Evolutionary conservation across 2,888 invertebrate genomes (phyloP), one percentile per base, ranked within the genome.

Genomic region (Vandiemenella viatica): DNA sequence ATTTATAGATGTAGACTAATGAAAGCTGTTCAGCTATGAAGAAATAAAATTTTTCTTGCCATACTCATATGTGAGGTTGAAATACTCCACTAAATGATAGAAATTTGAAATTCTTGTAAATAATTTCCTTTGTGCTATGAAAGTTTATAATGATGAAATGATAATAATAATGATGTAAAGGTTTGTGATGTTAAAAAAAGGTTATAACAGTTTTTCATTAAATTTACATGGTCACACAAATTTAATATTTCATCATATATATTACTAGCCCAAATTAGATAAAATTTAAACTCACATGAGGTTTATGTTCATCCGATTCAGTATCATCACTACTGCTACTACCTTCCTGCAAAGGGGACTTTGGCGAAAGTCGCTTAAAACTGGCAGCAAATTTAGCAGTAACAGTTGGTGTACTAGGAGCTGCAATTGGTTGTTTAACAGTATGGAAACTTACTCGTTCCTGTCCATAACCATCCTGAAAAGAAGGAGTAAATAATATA

Each of bases 371-470:
- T 22, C 72, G 66, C 58, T 74, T 74, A 46, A 74, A 63, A 18
- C 73, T 72, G 0, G 73, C 73, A 0, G 74, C 73, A 5, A 75
- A 61, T 59, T 74, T 74, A 1, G 74, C 71, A 15, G 60, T 58
- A 8, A 59, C 59, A 8, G 58, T 57, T 15, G 55, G 50, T 16
- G 56, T 47, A 21, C 51, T 50, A 1, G 72, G 70, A n/a, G 71
- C 70, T 4, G 69, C 60, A 1, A 71, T 69, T 0, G 72, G 66
- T 52, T 77, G 75, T 50, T 76, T 76, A 1, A 83, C 75, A 13
- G 79, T 79, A 58, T 79, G 80, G 56, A 83, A 80, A 50, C 78
- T 76, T 1, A 87, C 77, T 61, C 74, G 75, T 63, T 83, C 83
- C 63, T 81, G 79, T 0, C 85, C 81, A 60, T 61, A 65, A 22